Conservation (phyloP, 2,888 invertebrate species). For the Andrena flavipes region DNA sequence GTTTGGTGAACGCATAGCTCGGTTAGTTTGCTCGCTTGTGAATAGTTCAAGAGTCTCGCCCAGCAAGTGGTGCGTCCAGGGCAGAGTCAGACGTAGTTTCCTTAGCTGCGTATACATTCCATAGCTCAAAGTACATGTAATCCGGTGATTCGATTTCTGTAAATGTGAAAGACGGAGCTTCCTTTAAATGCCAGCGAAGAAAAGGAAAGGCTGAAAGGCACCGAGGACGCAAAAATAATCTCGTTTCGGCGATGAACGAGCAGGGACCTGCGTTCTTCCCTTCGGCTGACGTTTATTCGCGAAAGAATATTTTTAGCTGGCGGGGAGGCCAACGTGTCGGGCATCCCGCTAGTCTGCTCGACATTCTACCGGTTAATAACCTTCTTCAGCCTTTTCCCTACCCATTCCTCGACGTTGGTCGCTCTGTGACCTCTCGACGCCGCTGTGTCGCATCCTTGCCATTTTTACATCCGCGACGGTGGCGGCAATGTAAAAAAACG, state of each 20-base stretch:
- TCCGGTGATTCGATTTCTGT: not conserved
- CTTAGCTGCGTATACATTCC: too few relatives aligned
- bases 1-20: not conserved
- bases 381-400: conserved; percentile 31
- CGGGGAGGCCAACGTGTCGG: conserved; percentile 33
- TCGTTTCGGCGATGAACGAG: conserved; percentile 44
- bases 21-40: not conserved
- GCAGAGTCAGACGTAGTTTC: not conserved
- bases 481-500: conserved; percentile 17
- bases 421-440: not conserved
- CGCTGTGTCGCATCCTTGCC: not conserved
- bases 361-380: conserved; percentile 68
- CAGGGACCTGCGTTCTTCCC: conserved; percentile 32
- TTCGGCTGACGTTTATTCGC: conserved; percentile 58
- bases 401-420: conserved; percentile 7
- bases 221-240: conserved; percentile 54
- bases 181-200: not conserved
- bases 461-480: conserved; percentile 2
- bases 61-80: not conserved
- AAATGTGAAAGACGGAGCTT: not conserved
- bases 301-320: conserved; percentile 70
- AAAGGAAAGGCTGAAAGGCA: not conserved
- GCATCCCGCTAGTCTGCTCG: conserved; percentile 48
- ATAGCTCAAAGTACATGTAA: not conserved
- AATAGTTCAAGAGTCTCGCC: not conserved